These are phyloP conservation scores for Pelosia muscerda DNA, from an alignment of 2,888 invertebrate genomes.

Conservation along the genomic window DNA sequence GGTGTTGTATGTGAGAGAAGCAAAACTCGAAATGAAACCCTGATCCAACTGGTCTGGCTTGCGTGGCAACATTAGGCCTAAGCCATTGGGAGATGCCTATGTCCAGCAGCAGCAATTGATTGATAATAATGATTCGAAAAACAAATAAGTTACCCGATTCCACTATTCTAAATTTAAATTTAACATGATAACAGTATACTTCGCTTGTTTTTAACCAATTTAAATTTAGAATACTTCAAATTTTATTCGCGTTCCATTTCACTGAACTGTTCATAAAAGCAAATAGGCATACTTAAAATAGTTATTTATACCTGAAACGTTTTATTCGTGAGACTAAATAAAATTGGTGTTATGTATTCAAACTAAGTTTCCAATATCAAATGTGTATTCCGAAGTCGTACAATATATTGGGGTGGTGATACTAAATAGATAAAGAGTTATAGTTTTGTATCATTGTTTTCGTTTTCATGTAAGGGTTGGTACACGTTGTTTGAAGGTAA, in stretches of 20 bases:
- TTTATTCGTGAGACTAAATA: slow-evolving; percentile 15
- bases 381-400: slow-evolving; percentile 27
- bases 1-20: no score
- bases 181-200: no score
- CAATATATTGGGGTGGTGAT: slow-evolving; percentile 22
- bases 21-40: no score
- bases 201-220: no score
- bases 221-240: not conserved
- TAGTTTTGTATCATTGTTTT: slow-evolving; percentile 29
- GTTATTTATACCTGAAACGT: slow-evolving; percentile 2
- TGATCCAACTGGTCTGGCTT: no score
- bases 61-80: no score
- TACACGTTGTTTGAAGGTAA: not conserved
- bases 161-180: no score
- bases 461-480: not conserved
- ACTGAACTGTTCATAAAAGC: not conserved
- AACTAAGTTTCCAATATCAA: slow-evolving; percentile 32
- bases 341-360: slow-evolving; percentile 19
- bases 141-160: no score
- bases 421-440: slow-evolving; percentile 39
- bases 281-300: not conserved
- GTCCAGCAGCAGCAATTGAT: no score
- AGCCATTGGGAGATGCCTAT: no score
- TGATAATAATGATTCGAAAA: no score
- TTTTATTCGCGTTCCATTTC: not conserved